These are phyloP conservation scores for Micrasema longulum DNA, from an alignment of 1,140 invertebrate genomes.

Conservation along the genomic window DNA sequence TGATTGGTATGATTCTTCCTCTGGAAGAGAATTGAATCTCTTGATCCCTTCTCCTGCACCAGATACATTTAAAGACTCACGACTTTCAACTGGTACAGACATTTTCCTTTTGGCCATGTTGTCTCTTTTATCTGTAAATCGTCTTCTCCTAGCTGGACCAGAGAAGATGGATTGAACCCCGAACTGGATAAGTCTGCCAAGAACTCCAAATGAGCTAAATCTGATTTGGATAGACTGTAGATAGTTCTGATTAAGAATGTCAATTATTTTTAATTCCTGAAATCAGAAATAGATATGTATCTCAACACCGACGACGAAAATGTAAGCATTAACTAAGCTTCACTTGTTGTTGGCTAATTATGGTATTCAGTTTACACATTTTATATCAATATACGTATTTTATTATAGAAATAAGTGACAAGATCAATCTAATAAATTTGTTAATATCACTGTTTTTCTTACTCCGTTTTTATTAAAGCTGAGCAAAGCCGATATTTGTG, in stretches of 20 bases:
- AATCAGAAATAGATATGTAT: slow-evolving; percentile 20
- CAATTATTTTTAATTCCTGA: slow-evolving; percentile 64
- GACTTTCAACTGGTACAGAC: slow-evolving; percentile 5
- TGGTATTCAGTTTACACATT: too few species aligned
- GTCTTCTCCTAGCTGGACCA: slow-evolving; percentile 57
- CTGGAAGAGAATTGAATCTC: slow-evolving; percentile 28
- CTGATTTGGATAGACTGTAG: slow-evolving; percentile 61
- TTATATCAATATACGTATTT: too few species aligned
- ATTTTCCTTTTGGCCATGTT: slow-evolving; percentile 29
- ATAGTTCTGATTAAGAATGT: slow-evolving; percentile 59
- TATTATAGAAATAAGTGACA: too few species aligned
- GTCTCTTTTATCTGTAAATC: too few species aligned
- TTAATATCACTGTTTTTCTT: too few species aligned
- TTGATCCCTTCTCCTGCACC: slow-evolving; percentile 17
- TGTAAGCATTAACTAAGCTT: too few species aligned
- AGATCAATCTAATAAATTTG: too few species aligned
- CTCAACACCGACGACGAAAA: not conserved
- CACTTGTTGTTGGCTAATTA: too few species aligned
- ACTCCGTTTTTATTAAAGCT: slow-evolving; percentile 64
- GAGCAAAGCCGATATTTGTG: slow-evolving; percentile 57
- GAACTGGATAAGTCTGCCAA: slow-evolving; percentile 63
- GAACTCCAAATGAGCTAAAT: slow-evolving; percentile 60
- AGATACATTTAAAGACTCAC: slow-evolving; percentile 16
- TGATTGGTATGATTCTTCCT: slow-evolving; percentile 5
- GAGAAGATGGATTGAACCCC: slow-evolving; percentile 60